Evolutionary conservation across 2,113 vertebrate genomes (phyloP), one percentile per base, ranked within the genome.

Genomic region (Sminthopsis crassicaudata): DNA sequence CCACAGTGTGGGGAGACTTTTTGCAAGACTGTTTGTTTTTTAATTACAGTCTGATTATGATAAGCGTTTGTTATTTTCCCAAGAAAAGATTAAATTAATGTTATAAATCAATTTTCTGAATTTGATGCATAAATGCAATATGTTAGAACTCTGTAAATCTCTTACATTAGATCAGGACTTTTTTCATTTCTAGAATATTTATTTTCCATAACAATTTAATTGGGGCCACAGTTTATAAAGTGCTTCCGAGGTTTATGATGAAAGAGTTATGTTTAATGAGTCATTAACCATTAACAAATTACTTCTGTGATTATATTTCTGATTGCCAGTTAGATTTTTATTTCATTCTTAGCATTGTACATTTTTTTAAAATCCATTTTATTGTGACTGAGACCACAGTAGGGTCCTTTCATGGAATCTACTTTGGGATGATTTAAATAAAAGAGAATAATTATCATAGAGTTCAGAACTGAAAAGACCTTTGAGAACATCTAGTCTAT

Each of bases 21-120:
- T 97, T 97, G 92, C 89, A 97, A 98, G 96, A 96, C 97, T 97
- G 96, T 97, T 96, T 98, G 94, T 96, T 97, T 98, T 98, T 98
- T 97, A 98, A 98, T 98, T 98, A 97, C 93, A 96, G 94, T 93
- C 93, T 97, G 97, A 98, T 96, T 97, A 95, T 97, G 97, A 98
- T 98, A 98, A 98, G 96, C 96, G 95, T 97, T 98, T 97, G 93
- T 97, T 97, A 95, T 96, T 97, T 98, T 97, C 84, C 89, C 84
- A 97, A 98, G 97, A 95, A 97, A 97, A 96, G 97, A 97, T 97
- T 97, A 94, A 96, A 97, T 96, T 97, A 98, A 98, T 98, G 51
- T 97, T 96, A 97, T 97, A 98, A 98, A 97, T 97, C 94, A 95
- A 53, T 96, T 98, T 98, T 98, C 94, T 97, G 97, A 97, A 97